These are phyloP conservation scores for Ciconia boyciana DNA, from an alignment of 2,113 vertebrate species.

Conservation along the genomic window DNA sequence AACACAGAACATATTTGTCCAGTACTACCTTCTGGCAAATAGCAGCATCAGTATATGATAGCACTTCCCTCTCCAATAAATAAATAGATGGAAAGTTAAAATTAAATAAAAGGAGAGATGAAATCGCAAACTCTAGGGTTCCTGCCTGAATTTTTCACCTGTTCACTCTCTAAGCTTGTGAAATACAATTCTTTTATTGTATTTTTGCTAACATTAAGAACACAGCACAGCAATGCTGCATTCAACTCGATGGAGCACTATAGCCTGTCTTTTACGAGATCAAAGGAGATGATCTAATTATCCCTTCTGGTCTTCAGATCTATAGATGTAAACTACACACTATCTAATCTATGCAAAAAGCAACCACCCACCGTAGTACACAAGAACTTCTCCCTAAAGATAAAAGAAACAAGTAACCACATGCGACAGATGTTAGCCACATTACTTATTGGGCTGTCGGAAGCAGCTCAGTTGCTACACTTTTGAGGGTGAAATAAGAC, in stretches of 20 bases:
- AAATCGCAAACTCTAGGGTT: not conserved
- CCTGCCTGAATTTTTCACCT: not conserved
- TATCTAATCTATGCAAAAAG: constrained; percentile 34
- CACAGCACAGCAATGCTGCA: not conserved
- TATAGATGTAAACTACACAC: not conserved
- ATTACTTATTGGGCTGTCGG: not conserved
- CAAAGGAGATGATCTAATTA: constrained; percentile 41
- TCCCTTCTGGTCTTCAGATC: constrained; percentile 30
- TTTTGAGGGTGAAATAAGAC: not conserved
- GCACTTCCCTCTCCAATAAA: not conserved
- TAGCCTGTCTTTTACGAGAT: not conserved
- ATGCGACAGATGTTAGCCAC: not conserved
- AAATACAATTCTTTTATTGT: not conserved
- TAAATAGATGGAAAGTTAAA: not conserved
- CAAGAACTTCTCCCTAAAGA: not conserved
- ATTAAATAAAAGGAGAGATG: not conserved
- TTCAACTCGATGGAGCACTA: not conserved
- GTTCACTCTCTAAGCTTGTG: not conserved
- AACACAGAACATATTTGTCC: not conserved
- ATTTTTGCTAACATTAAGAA: not conserved
- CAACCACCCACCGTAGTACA: not conserved
- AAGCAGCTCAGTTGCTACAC: not conserved
- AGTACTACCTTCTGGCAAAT: not conserved
- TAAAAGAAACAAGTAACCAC: not conserved
- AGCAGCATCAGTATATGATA: not conserved